Percentiles rank a stretch among this genome's conserved stretches.
phyloP scores from a whole-genome alignment of 2,888 invertebrate species.

The Sylvicola fuscatus region DNA sequence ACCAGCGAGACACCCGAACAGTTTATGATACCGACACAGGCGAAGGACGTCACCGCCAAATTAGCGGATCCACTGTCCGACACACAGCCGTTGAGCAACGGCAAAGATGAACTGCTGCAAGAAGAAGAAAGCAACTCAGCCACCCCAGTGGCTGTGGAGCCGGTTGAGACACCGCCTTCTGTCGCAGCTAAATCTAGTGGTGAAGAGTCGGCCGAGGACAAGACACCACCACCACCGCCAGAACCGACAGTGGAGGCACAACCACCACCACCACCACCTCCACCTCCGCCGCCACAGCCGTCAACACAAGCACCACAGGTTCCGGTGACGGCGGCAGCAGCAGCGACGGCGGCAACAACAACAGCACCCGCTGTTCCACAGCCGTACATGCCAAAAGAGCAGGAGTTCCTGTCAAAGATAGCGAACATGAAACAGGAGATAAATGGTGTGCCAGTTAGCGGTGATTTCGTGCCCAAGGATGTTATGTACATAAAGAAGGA shows the following conservation, averaged over 20 bases:
- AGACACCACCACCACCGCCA: too few species aligned
- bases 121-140: constrained; percentile 21
- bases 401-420: constrained; percentile 23
- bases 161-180: too few species aligned
- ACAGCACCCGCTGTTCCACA: not conserved
- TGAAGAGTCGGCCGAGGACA: too few species aligned
- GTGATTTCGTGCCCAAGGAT: constrained; percentile 35
- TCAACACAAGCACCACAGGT: not conserved
- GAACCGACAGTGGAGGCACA: not conserved
- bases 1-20: constrained; percentile 23
- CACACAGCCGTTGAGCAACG: constrained; percentile 16
- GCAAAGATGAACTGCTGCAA: constrained; percentile 9
- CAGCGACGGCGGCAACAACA: not conserved
- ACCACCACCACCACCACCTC: not conserved
- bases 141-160: not conserved
- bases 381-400: constrained; percentile 16
- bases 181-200: too few species aligned
- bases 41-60: constrained; percentile 9
- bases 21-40: not conserved
- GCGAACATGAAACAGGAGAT: constrained; percentile 24
- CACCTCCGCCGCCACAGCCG: not conserved
- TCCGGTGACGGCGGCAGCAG: not conserved
- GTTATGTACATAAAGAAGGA: constrained; percentile 35
- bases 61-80: constrained; percentile 22
- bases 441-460: constrained; percentile 27